Conservation (phyloP, 2,888 invertebrate species). For the Nemotelus nigrinus region DNA sequence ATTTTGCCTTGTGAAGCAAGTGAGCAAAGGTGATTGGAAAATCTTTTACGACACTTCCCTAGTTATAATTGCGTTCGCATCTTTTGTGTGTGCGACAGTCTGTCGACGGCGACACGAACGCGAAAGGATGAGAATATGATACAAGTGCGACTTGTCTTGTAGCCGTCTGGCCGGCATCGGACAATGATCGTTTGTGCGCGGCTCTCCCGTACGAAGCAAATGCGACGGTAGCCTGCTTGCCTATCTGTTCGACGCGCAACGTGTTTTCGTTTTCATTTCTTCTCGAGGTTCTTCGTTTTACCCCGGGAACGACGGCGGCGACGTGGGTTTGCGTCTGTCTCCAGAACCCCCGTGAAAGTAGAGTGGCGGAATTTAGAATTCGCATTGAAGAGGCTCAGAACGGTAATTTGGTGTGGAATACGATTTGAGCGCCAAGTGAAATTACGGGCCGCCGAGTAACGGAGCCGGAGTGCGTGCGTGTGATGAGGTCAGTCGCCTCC, state of each 20-base stretch:
- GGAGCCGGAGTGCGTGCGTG: too few species aligned
- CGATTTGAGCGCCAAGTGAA: not conserved
- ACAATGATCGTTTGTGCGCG: not conserved
- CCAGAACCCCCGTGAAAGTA: not conserved
- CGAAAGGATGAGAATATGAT: constrained; percentile 16
- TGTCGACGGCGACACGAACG: not conserved
- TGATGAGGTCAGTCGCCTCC: too few species aligned
- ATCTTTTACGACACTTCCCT: too few species aligned
- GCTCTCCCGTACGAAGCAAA: constrained; percentile 1
- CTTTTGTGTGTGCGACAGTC: not conserved
- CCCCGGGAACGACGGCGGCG: not conserved
- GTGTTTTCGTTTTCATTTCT: constrained; percentile 17
- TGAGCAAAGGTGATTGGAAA: too few species aligned
- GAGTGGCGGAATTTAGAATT: not conserved
- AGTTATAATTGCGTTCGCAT: too few species aligned
- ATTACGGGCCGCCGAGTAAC: too few species aligned
- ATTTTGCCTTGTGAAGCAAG: not conserved
- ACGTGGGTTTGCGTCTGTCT: not conserved
- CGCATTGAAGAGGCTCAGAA: not conserved
- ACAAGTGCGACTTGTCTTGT: constrained; percentile 20
- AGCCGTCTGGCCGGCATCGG: constrained; percentile 1
- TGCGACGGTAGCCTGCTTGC: not conserved
- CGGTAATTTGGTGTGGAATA: not conserved
- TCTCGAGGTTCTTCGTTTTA: not conserved
- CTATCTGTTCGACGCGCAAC: not conserved